Percentiles rank a stretch among this genome's conserved stretches.
Conservation (phyloP, 2,797 vertebrate genomes). For the Myripristis murdjan region DNA sequence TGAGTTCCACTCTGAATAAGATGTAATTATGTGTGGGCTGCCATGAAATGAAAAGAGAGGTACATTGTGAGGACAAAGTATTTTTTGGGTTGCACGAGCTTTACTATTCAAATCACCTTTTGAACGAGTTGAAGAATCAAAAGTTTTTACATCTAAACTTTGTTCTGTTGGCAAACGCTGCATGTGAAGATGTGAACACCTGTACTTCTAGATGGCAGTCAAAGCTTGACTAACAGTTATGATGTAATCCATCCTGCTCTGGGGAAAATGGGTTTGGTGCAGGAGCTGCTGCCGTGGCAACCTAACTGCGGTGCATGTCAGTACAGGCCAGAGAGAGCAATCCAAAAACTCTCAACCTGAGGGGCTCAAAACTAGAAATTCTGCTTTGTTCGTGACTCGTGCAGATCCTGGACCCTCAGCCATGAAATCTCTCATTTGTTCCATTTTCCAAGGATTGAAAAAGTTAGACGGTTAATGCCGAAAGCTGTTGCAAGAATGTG, state of each 20-base stretch:
- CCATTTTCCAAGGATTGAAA: slow-evolving; percentile 49
- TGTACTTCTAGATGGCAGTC: slow-evolving; percentile 56
- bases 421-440: slow-evolving; percentile 70
- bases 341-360: slow-evolving; percentile 61
- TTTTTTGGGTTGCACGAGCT: no score
- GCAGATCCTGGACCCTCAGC: slow-evolving; percentile 52
- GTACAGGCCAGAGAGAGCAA: slow-evolving; percentile 52
- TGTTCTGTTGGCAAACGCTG: no score
- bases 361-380: slow-evolving; percentile 61
- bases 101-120: background rate
- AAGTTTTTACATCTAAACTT: no score
- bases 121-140: no score
- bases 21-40: no score
- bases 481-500: slow-evolving; percentile 44
- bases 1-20: no score
- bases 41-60: no score
- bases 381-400: slow-evolving; percentile 67
- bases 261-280: slow-evolving; percentile 58
- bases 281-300: slow-evolving; percentile 52
- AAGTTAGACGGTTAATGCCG: slow-evolving; percentile 63
- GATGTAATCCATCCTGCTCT: slow-evolving; percentile 67
- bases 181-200: no score
- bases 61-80: no score
- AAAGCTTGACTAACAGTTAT: slow-evolving; percentile 77
- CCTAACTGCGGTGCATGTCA: slow-evolving; percentile 62